These are phyloP conservation scores for Trissoscelio sp. DNA, from an alignment of 2,888 invertebrate species.

Conservation along the genomic window DNA sequence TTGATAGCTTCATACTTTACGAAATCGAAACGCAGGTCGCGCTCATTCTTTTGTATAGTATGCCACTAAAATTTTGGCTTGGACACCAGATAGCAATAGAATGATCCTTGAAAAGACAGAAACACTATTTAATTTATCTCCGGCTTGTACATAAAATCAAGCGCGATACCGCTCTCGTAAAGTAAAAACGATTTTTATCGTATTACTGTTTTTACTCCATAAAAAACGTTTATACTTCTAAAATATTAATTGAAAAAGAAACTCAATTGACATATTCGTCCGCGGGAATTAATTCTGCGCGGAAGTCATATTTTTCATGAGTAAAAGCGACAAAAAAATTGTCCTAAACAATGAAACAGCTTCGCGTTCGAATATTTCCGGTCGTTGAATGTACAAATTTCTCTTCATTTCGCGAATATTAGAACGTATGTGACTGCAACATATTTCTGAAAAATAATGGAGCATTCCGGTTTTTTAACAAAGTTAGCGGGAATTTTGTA, in stretches of 20 bases:
- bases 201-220: neutral
- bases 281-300: conserved; percentile 16
- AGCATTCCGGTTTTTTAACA: conserved; percentile 26
- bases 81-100: conserved; percentile 58
- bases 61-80: conserved; percentile 65
- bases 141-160: conserved; percentile 45
- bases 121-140: conserved; percentile 48
- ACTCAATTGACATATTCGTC: neutral
- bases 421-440: conserved; percentile 59
- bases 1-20: conserved; percentile 83
- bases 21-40: conserved; percentile 62
- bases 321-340: conserved; percentile 13
- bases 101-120: conserved; percentile 57
- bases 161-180: conserved; percentile 5
- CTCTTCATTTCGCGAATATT: conserved; percentile 64
- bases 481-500: conserved; percentile 13
- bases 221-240: neutral
- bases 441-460: conserved; percentile 56
- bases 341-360: conserved; percentile 45
- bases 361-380: conserved; percentile 54
- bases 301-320: conserved; percentile 19
- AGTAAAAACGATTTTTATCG: conserved; percentile 9
- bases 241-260: conserved; percentile 33
- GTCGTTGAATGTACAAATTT: conserved; percentile 60
- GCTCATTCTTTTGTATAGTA: conserved; percentile 47